phyloP scores from a whole-genome alignment of 2,888 invertebrate genomes.

The Eustalomyia histrio region DNA sequence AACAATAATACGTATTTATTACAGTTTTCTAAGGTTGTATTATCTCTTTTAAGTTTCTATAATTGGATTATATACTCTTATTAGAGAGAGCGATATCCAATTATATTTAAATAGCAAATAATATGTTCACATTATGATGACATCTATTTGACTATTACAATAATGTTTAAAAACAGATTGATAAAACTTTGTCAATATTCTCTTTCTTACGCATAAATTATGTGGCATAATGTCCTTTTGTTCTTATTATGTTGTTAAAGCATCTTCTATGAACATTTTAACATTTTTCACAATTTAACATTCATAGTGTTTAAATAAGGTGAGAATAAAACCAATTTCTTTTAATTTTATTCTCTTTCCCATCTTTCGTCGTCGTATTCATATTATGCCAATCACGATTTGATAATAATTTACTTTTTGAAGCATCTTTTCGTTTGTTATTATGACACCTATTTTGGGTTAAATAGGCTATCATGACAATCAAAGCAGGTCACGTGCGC shows the following conservation, averaged over 20 bases:
- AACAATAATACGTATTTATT: too few relatives aligned
- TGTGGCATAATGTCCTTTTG: too few relatives aligned
- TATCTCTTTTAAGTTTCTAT: too few relatives aligned
- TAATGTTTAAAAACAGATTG: slow-evolving; percentile 52
- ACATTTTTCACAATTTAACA: background rate
- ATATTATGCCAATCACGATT: slow-evolving; percentile 62
- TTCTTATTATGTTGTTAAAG: background rate
- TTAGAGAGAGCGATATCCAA: too few relatives aligned
- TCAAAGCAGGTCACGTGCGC: slow-evolving; percentile 65
- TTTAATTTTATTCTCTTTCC: slow-evolving; percentile 26
- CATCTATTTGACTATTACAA: slow-evolving; percentile 26
- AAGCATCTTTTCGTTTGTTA: slow-evolving; percentile 60
- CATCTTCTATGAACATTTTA: background rate
- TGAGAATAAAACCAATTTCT: slow-evolving; percentile 46
- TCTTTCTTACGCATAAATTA: background rate
- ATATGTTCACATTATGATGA: slow-evolving; percentile 6
- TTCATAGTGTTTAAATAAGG: slow-evolving; percentile 30
- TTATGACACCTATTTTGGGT: slow-evolving; percentile 65
- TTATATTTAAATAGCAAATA: background rate
- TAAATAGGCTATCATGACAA: slow-evolving; percentile 61
- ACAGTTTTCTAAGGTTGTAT: too few relatives aligned
- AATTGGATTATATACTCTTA: too few relatives aligned
- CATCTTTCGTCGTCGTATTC: background rate
- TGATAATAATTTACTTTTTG: slow-evolving; percentile 62
- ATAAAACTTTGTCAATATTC: slow-evolving; percentile 22